These are phyloP conservation scores for Holothuria leucospilota DNA, from an alignment of 53 echinoderm and acorn worm genomes.

Conservation along the genomic window DNA sequence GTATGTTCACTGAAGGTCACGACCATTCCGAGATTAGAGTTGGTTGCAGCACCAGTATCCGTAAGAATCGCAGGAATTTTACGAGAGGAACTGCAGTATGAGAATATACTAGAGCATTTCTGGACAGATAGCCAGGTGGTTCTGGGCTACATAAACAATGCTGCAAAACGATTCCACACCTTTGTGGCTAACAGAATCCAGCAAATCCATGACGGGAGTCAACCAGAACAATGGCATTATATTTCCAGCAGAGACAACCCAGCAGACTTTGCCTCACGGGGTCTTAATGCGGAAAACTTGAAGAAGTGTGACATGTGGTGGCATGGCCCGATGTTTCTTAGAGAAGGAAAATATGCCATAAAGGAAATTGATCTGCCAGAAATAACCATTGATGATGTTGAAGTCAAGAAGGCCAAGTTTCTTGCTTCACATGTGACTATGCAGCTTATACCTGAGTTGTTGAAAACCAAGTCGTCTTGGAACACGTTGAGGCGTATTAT, in stretches of 20 bases:
- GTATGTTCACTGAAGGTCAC: slow-evolving; percentile 46
- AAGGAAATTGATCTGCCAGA: too few species aligned
- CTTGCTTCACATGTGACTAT: background rate
- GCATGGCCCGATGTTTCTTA: slow-evolving; percentile 45
- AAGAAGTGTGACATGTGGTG: too few species aligned
- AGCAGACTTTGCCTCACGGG: slow-evolving; percentile 58
- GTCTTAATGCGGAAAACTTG: slow-evolving; percentile 14
- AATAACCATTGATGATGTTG: slow-evolving; percentile 52
- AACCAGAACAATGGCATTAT: slow-evolving; percentile 52
- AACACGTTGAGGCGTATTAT: too few species aligned
- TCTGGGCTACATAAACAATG: slow-evolving; percentile 58
- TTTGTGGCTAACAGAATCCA: slow-evolving; percentile 59
- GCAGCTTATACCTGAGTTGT: background rate
- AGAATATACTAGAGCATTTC: slow-evolving; percentile 20
- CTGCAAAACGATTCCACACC: slow-evolving; percentile 54
- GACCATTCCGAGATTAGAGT: slow-evolving; percentile 51
- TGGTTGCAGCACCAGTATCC: slow-evolving; percentile 43
- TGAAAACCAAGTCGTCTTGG: too few species aligned
- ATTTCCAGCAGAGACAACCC: slow-evolving; percentile 40
- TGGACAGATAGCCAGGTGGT: slow-evolving; percentile 64
- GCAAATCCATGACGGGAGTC: slow-evolving; percentile 29
- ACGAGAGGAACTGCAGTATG: slow-evolving; percentile 41
- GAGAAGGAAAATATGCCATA: background rate
- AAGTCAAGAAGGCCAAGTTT: slow-evolving; percentile 49
- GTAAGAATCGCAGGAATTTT: slow-evolving; percentile 38